Percentiles rank a stretch among this genome's conserved stretches.
phyloP scores from a whole-genome alignment of 2,797 vertebrate genomes.

The Danio aesculapii region DNA sequence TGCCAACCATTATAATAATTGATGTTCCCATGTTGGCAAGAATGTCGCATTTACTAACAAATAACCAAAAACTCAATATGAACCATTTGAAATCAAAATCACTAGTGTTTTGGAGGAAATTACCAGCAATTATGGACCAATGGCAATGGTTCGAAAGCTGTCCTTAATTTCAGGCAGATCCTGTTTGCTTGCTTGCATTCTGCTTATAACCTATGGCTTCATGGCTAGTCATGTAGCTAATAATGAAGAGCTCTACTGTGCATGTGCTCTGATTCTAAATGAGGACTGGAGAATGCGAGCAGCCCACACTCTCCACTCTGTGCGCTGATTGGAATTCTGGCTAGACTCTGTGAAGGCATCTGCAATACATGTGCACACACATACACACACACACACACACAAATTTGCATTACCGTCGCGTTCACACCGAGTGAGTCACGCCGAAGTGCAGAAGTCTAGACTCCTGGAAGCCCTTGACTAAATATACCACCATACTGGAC shows the following conservation, averaged over 20 bases:
- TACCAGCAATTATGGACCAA: background rate
- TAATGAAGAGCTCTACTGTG: conserved; percentile 54
- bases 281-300: conserved; percentile 54
- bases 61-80: no score
- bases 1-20: no score
- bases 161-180: conserved; percentile 22
- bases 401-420: conserved; percentile 50
- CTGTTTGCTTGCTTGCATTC: conserved; percentile 28
- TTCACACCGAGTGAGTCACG: conserved; percentile 52
- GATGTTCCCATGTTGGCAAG: no score
- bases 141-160: background rate
- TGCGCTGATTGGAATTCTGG: conserved; percentile 56
- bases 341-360: conserved; percentile 54
- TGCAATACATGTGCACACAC: conserved; percentile 48
- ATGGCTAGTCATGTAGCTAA: conserved; percentile 58
- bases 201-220: conserved; percentile 48
- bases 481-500: conserved; percentile 12
- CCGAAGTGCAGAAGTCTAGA: conserved; percentile 50
- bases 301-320: conserved; percentile 55
- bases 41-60: no score
- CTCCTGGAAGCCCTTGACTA: conserved; percentile 50
- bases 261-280: conserved; percentile 54
- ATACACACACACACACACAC: conserved; percentile 45
- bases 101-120: background rate
- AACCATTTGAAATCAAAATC: no score